Evolutionary conservation across 2,797 vertebrate genomes (phyloP), one percentile per base, ranked within the genome.

Genomic region (Limnodromus scolopaceus): DNA sequence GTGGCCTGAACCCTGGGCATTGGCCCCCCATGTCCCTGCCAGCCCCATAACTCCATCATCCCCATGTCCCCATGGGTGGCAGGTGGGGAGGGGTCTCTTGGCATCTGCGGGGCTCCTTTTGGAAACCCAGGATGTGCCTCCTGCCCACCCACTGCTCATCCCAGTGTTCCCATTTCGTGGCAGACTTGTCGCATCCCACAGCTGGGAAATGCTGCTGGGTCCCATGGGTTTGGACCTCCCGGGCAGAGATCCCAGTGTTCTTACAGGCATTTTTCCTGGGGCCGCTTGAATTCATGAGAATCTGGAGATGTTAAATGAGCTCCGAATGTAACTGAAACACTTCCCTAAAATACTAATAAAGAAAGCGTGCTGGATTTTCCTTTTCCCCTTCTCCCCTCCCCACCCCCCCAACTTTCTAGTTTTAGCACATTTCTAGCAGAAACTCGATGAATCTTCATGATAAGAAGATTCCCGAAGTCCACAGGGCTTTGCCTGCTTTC

Each of bases 21-120:
- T 41, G 39, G 12, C 19, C 30, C 18, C 10, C 36, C 4, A 0
- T 1, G 3, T 18, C 38, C n/a, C 48, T 34, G 36, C 32, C 2
- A 2, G 23, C 36, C 28, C 43, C n/a, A 27, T 1, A 1, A 30
- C 18, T 24, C 32, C 41, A 32, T 17, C 2, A 4, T 24, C 45
- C 17, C 18, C 41, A 10, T 32, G 19, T 24, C 27, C 41, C 25
- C 34, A 4, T 9, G 34, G 24, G 7, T 38, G 36, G n/a, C 64
- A 46, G 66, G 30, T 43, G 41, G 36, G 22, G 23, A 32, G 0
- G 0, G 13, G 28, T 36, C 17, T 84, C 46, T 69, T 27, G 46
- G 27, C 60, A 68, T 60, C 54, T 17, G 10, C 7, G 18, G 16
- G 39, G 14, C 38, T 77, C 75, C 38, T 74, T 78, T 57, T 46